These are phyloP conservation scores for Apteryx owenii DNA, from an alignment of 2,113 vertebrate genomes.

Conservation along the genomic window DNA sequence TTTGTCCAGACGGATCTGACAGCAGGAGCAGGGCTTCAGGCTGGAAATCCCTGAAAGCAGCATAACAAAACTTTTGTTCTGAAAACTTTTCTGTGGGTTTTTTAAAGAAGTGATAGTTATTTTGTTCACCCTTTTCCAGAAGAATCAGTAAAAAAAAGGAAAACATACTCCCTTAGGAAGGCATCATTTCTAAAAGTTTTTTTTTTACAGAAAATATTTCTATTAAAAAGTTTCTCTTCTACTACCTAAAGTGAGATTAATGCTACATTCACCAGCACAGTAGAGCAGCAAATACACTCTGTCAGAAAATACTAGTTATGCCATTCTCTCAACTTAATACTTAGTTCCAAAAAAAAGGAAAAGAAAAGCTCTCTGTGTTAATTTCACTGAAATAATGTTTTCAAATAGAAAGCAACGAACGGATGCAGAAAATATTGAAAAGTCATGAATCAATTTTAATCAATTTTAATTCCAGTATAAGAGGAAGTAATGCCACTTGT, in stretches of 20 bases:
- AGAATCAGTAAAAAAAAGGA: neutral
- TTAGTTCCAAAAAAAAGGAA: neutral
- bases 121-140: neutral
- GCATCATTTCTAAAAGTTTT: neutral
- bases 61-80: neutral
- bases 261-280: neutral
- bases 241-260: neutral
- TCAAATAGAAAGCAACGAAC: constrained; percentile 38
- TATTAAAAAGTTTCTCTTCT: neutral
- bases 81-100: neutral
- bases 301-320: neutral
- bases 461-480: constrained; percentile 65
- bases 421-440: constrained; percentile 44
- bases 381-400: constrained; percentile 22
- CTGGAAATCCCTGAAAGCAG: neutral
- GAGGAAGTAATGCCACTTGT: constrained; percentile 67
- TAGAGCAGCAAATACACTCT: neutral
- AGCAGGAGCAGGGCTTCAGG: neutral
- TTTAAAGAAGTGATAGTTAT: neutral
- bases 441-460: constrained; percentile 63
- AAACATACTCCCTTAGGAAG: neutral
- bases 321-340: neutral
- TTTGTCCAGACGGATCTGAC: neutral
- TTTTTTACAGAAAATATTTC: neutral
- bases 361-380: neutral